A percentile compares a stretch with the other conserved stretches of the same genome.
These are phyloP conservation scores for Aleiodes testaceus DNA, from an alignment of 2,888 invertebrate genomes.

Conservation along the genomic window DNA sequence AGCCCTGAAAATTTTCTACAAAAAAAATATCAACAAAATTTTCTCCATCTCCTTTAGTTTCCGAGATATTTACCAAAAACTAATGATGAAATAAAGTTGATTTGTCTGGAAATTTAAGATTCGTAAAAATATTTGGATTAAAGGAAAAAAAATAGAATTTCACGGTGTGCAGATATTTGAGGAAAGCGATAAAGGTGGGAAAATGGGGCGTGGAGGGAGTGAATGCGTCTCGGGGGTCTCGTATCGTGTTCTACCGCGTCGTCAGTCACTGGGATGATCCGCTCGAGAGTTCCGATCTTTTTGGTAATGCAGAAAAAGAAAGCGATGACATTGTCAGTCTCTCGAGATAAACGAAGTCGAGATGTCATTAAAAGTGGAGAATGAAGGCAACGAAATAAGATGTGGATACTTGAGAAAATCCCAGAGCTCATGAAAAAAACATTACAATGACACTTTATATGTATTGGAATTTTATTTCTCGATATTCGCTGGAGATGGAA, in stretches of 20 bases:
- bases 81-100: too few species aligned
- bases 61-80: too few species aligned
- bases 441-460: not conserved
- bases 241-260: slow-evolving; percentile 47
- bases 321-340: slow-evolving; percentile 47
- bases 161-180: too few species aligned
- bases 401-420: not conserved
- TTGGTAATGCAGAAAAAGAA: slow-evolving; percentile 50
- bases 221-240: slow-evolving; percentile 55
- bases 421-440: slow-evolving; percentile 10
- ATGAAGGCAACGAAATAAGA: not conserved
- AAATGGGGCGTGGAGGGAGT: not conserved
- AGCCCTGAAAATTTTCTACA: too few species aligned
- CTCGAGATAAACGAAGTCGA: slow-evolving; percentile 40
- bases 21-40: too few species aligned
- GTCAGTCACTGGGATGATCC: slow-evolving; percentile 61
- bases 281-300: slow-evolving; percentile 61
- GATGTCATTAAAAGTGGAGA: slow-evolving; percentile 47
- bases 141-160: not conserved
- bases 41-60: too few species aligned
- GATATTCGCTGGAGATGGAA: too few species aligned
- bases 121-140: slow-evolving; percentile 1
- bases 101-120: too few species aligned
- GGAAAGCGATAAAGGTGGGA: slow-evolving; percentile 1
- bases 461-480: not conserved